phyloP scores from a whole-genome alignment of 1,140 invertebrate genomes.

The Belonocnema kinseyi region DNA sequence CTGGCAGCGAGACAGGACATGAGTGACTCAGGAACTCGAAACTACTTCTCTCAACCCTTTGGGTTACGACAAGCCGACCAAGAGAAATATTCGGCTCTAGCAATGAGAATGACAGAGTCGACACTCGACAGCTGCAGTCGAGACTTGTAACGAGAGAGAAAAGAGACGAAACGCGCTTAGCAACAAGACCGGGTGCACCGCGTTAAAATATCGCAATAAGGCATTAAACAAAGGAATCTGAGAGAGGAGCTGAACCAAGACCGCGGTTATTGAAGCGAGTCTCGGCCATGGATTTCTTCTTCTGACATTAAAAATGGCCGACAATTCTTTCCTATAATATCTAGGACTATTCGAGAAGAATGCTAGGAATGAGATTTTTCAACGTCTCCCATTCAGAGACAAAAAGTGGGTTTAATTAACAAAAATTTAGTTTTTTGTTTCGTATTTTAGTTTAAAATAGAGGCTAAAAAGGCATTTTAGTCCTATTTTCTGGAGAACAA shows the following conservation, averaged over 20 bases:
- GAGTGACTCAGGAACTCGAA: background rate
- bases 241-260: constrained; percentile 63
- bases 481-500: too few relatives aligned
- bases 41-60: background rate
- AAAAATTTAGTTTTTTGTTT: too few relatives aligned
- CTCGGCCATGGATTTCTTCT: constrained; percentile 51
- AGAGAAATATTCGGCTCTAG: constrained; percentile 15
- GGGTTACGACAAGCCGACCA: background rate
- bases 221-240: constrained; percentile 72
- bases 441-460: too few relatives aligned
- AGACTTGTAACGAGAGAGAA: constrained; percentile 5
- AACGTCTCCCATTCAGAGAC: too few relatives aligned
- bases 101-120: constrained; percentile 20
- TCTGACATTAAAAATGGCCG: constrained; percentile 37
- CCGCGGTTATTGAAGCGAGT: constrained; percentile 65
- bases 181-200: constrained; percentile 40
- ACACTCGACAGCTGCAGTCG: background rate
- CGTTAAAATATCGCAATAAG: constrained; percentile 69
- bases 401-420: too few relatives aligned
- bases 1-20: background rate
- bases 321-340: constrained; percentile 31
- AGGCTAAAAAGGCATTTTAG: too few relatives aligned
- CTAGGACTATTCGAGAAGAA: background rate
- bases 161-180: constrained; percentile 23
- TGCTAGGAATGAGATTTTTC: too few relatives aligned